These are phyloP conservation scores for Calidris pugnax DNA, from an alignment of 2,113 vertebrate species.

Conservation along the genomic window DNA sequence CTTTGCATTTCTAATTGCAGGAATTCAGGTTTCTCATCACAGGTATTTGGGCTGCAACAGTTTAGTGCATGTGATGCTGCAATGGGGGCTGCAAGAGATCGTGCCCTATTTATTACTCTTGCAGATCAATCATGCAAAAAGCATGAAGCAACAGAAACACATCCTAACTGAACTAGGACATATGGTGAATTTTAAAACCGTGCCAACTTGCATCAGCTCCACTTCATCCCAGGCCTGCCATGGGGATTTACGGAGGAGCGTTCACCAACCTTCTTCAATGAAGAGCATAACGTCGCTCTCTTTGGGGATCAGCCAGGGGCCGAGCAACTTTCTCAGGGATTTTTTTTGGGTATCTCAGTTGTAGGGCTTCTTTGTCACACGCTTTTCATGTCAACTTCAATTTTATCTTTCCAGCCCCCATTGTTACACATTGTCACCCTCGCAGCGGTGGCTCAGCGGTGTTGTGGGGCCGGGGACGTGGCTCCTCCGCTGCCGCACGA, in stretches of 20 bases:
- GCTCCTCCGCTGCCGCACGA: neutral
- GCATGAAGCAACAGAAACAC: neutral
- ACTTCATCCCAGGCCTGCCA: neutral
- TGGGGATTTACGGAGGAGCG: neutral
- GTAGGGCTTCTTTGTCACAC: neutral
- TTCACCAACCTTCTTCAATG: neutral
- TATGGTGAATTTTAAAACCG: neutral
- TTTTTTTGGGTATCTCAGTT: neutral
- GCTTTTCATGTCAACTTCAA: neutral
- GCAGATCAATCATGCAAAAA: neutral
- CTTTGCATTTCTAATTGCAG: neutral
- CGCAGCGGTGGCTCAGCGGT: neutral
- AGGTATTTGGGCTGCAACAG: neutral
- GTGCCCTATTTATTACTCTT: neutral
- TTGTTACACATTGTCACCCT: neutral
- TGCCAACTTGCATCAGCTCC: neutral
- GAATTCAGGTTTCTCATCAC: neutral
- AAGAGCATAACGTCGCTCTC: neutral
- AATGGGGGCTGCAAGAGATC: neutral
- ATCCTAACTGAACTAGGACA: neutral
- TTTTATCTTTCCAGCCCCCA: neutral
- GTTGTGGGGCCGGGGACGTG: neutral
- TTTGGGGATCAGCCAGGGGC: neutral
- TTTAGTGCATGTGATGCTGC: neutral
- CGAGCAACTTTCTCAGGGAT: neutral